Percentiles rank a stretch among this genome's conserved stretches.
Conservation (phyloP, 2,797 vertebrate genomes). For the Tapera naevia region DNA sequence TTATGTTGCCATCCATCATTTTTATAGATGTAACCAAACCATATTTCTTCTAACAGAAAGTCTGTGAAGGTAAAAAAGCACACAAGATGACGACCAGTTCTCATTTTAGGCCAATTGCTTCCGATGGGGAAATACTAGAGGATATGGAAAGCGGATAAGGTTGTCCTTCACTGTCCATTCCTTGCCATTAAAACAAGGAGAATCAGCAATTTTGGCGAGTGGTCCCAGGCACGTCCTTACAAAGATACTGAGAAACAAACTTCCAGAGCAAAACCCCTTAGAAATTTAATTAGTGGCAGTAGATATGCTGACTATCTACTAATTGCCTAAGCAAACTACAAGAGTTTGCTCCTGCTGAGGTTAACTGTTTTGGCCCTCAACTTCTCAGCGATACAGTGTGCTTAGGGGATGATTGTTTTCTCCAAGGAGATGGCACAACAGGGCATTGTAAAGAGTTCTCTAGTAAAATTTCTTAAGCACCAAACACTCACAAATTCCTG, state of each 20-base stretch:
- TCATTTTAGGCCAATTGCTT: background rate
- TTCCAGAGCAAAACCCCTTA: background rate
- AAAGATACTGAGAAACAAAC: background rate
- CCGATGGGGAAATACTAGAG: background rate
- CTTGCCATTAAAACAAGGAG: background rate
- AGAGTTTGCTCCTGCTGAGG: background rate
- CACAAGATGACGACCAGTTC: background rate
- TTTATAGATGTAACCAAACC: background rate
- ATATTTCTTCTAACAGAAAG: background rate
- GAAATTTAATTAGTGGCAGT: background rate
- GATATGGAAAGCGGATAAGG: background rate
- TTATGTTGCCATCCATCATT: background rate
- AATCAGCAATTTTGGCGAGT: background rate
- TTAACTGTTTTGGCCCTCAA: background rate
- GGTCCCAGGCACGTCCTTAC: background rate
- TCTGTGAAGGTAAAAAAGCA: background rate
- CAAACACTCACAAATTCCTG: background rate
- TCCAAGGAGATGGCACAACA: background rate
- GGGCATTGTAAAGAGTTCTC: background rate
- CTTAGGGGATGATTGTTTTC: background rate
- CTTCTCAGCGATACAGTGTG: fast-evolving
- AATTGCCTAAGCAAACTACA: background rate
- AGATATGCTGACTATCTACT: background rate
- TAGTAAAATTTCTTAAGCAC: background rate
- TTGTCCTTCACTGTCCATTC: background rate